phyloP scores from a whole-genome alignment of 2,797 vertebrate genomes.

The Lateolabrax maculatus region DNA sequence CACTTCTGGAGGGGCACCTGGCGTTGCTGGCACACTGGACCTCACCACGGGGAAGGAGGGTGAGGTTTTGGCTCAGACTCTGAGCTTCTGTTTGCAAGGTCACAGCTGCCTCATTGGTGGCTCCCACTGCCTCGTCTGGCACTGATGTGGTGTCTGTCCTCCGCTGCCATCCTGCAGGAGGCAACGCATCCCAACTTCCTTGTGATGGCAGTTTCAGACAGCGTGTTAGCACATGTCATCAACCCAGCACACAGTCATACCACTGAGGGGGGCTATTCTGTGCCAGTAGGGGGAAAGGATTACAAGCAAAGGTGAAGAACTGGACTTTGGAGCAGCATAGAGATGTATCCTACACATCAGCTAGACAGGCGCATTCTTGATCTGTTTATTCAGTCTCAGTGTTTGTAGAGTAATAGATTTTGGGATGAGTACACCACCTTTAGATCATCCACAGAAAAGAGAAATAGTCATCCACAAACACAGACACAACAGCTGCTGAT shows the following conservation, averaged over 20 bases:
- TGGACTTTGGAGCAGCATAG: conserved; percentile 29
- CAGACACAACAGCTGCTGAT: conserved; percentile 63
- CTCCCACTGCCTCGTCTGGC: conserved; percentile 75
- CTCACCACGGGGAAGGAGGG: conserved; percentile 71
- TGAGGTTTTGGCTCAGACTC: conserved; percentile 73
- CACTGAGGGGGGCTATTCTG: conserved; percentile 47
- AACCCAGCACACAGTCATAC: conserved; percentile 53
- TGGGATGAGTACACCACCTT: conserved; percentile 29
- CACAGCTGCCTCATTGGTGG: conserved; percentile 82
- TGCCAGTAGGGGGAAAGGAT: conserved; percentile 54
- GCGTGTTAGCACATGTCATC: conserved; percentile 70
- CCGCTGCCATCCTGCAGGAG: conserved; percentile 69
- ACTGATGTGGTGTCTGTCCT: conserved; percentile 57
- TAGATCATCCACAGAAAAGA: conserved; percentile 48
- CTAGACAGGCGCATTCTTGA: conserved; percentile 19
- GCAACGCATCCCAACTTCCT: conserved; percentile 69
- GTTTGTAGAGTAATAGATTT: conserved; percentile 57
- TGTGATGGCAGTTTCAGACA: conserved; percentile 73
- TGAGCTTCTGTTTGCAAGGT: conserved; percentile 82
- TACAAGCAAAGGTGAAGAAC: conserved; percentile 68
- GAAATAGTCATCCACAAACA: conserved; percentile 55
- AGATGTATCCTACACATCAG: conserved; percentile 47
- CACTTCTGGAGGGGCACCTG: conserved; percentile 83
- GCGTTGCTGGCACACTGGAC: conserved; percentile 76
- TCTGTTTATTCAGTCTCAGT: conserved; percentile 52